Conservation (phyloP, 2,888 invertebrate species). For the Trachelus stipa region DNA sequence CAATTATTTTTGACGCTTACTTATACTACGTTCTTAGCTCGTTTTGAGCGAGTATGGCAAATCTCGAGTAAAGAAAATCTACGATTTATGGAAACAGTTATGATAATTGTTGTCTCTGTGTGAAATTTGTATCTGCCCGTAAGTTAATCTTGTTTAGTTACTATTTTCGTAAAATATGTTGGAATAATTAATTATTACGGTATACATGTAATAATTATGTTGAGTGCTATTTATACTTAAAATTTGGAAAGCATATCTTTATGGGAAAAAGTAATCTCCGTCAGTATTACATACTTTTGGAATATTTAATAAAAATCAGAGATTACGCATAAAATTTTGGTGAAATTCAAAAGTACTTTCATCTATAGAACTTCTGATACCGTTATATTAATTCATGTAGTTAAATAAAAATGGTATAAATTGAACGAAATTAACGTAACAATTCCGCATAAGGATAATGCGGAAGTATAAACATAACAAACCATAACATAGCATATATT, state of each 20-base stretch:
- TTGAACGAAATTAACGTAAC: neutral
- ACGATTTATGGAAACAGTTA: neutral
- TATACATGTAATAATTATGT: too few species aligned
- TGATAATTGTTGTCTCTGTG: conserved; percentile 26
- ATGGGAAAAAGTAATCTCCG: neutral
- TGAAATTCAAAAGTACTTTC: neutral
- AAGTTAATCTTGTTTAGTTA: conserved; percentile 20
- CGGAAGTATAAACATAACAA: neutral
- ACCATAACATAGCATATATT: neutral
- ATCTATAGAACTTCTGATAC: neutral
- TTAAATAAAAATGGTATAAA: neutral
- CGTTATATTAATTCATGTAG: neutral
- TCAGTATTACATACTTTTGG: too few species aligned
- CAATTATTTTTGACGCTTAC: neutral
- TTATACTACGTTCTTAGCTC: neutral
- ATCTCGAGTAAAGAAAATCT: neutral
- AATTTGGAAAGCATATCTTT: neutral
- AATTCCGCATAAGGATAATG: neutral
- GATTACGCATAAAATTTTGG: too few species aligned
- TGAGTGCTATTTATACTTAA: too few species aligned
- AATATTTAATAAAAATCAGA: too few species aligned
- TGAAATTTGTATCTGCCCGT: conserved; percentile 26
- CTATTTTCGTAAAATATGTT: conserved; percentile 9
- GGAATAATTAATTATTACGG: conserved; percentile 24
- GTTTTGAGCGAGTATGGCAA: neutral